Evolutionary conservation across 2,888 invertebrate species (phyloP), one percentile per base, ranked within the genome.

Genomic region (Hoplodrina blanda): DNA sequence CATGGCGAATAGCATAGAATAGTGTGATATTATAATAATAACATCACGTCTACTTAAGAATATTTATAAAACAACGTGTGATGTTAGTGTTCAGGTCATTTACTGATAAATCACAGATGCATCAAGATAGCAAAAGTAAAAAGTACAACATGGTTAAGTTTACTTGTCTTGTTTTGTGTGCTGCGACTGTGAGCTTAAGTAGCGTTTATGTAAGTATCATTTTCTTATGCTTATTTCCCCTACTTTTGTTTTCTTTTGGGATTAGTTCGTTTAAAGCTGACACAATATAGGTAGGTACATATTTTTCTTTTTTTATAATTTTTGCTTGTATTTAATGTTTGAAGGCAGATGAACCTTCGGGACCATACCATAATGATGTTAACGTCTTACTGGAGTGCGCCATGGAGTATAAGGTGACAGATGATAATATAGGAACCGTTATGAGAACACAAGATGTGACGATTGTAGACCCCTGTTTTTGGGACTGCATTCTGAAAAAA

Each of bases 11-110:
- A 46, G 41, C n/a, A 44, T 0, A 46, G 0, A 15, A 17, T 46
- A 25, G 25, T n/a, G 25, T 10, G 30, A 44, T 19, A 63, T 63
- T 63, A 63, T 17, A 33, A 62, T 62, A 64, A 64, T 62, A 49
- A 49, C 20, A 33, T 25, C 2, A 17, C 44, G 11, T 15, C 19
- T 8, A 25, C n/a, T n/a, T 33, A 7, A 62, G 20, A 62, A 49
- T 62, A 33, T 49, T 49, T 67, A 54, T 33, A 67, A 17, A 46
- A 46, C 17, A 46, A 3, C 33, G 20, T 17, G 20, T 33, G 67
- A 20, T 44, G 17, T 33, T 2, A 20, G 11, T n/a, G 7, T 19
- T n/a, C 30, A 17, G 44, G 3, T 41, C 33, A 65, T 53, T 53
- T 44, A 53, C 19, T 13, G 6, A 33, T 53, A 7, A n/a, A 33